A percentile compares a stretch with the other conserved stretches of the same genome.
phyloP scores from a whole-genome alignment of 2,888 invertebrate species.

The Itoplectis maculator region DNA sequence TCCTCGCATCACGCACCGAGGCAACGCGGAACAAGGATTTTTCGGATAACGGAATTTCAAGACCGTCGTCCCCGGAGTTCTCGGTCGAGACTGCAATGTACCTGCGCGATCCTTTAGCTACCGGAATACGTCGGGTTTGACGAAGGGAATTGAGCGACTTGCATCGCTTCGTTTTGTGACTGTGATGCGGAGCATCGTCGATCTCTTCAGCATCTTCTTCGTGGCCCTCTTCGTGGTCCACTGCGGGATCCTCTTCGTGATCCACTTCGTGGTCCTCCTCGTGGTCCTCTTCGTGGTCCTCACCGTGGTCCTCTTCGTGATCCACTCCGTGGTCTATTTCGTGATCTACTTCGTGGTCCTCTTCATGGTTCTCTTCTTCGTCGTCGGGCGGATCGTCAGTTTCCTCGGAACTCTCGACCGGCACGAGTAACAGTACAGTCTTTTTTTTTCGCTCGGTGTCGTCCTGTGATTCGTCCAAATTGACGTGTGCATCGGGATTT shows the following conservation, averaged over 20 bases:
- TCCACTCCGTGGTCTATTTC: no score
- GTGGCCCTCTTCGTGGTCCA: slow-evolving; percentile 39
- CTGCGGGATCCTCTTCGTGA: slow-evolving; percentile 31
- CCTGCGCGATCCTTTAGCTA: background rate
- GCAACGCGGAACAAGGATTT: slow-evolving; percentile 21
- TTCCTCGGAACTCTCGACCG: slow-evolving; percentile 56
- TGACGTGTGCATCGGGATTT: background rate
- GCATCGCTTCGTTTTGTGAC: slow-evolving; percentile 71
- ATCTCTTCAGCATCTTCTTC: slow-evolving; percentile 30
- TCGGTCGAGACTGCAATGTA: background rate
- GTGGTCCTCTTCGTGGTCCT: slow-evolving; percentile 37
- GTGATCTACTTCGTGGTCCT: slow-evolving; percentile 29
- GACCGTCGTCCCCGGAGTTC: background rate
- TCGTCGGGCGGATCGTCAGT: slow-evolving; percentile 20
- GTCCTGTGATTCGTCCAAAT: background rate
- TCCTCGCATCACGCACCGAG: slow-evolving; percentile 1
- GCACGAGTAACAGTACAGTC: slow-evolving; percentile 63
- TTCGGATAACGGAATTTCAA: background rate
- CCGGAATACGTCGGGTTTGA: slow-evolving; percentile 35
- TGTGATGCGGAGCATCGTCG: slow-evolving; percentile 20
- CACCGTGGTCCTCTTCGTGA: slow-evolving; percentile 28
- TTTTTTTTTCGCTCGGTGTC: slow-evolving; percentile 51
- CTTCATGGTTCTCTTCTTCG: slow-evolving; percentile 33
- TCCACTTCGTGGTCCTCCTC: slow-evolving; percentile 41
- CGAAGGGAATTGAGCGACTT: slow-evolving; percentile 35